Conservation (phyloP, 2,888 invertebrate species). For the Synanthedon formicaeformis region DNA sequence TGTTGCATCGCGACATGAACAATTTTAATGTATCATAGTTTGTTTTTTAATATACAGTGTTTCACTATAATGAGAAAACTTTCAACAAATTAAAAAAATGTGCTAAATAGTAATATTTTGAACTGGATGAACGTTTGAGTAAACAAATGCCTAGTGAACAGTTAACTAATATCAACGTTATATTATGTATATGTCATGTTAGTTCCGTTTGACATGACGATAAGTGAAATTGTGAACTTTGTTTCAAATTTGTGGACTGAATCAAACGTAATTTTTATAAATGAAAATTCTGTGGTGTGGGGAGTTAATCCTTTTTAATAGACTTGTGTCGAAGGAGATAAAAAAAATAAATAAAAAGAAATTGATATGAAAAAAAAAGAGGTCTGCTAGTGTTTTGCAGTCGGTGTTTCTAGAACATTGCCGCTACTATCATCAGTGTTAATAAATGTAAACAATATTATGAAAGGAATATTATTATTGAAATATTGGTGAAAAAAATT, state of each 20-base stretch:
- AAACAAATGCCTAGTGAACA: conserved; percentile 65
- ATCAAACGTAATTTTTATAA: conserved; percentile 65
- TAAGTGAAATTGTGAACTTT: conserved; percentile 65
- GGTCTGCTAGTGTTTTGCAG: conserved; percentile 21
- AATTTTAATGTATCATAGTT: conserved; percentile 57
- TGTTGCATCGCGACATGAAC: conserved; percentile 55
- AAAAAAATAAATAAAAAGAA: not conserved
- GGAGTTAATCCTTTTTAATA: conserved; percentile 59
- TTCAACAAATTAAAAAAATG: conserved; percentile 64
- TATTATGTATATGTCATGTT: conserved; percentile 16
- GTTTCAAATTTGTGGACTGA: conserved; percentile 69
- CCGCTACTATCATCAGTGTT: conserved; percentile 40
- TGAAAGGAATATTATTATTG: conserved; percentile 25
- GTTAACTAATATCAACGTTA: conserved; percentile 49
- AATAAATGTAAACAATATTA: conserved; percentile 12
- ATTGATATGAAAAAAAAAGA: conserved; percentile 1
- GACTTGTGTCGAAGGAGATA: conserved; percentile 41
- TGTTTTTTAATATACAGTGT: conserved; percentile 62
- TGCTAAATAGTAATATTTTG: conserved; percentile 57
- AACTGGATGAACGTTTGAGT: conserved; percentile 63
- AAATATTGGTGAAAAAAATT: conserved; percentile 50
- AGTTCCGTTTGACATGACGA: conserved; percentile 32
- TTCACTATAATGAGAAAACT: conserved; percentile 51
- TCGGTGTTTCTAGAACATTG: conserved; percentile 24
- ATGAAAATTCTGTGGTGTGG: conserved; percentile 68